Base-by-base conservation (phyloP, 2,888 invertebrate genomes). In the Macroteleia sp. region DNA sequence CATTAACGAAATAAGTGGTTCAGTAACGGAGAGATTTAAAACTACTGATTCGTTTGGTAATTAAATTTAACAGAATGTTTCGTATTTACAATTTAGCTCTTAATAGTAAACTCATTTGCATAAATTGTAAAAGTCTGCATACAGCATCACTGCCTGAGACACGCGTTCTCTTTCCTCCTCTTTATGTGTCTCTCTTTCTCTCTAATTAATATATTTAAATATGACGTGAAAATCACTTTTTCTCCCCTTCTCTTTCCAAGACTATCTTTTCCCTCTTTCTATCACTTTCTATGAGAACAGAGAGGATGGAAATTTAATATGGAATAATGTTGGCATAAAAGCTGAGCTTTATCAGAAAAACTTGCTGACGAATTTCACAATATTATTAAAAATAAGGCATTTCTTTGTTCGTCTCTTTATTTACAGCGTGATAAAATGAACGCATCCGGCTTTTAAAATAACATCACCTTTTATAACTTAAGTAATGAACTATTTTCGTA, bases 181-280 rank as follows among this genome's bases (percentile, higher is more conserved):
- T n/a, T n/a, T n/a, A n/a, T n/a, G n/a, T n/a, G n/a, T n/a, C n/a
- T n/a, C n/a, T n/a, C n/a, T n/a, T n/a, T n/a, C n/a, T 42, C 42
- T 73, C 57, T 64, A 73, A 73, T 73, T 73, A 64, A 73, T 64
- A 73, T 54, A 46, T 73, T 73, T 64, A 46, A 41, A 73, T 62
- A 56, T 50, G 48, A 57, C 64, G 57, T 64, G 64, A 48, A 64
- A 56, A 73, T 57, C 46, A 36, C 28, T 17, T 22, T 6, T 16
- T 14, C 20, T 44, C 34, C 30, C 12, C 8, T 22, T 14, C 5
- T n/a, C n/a, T n/a, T n/a, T n/a, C n/a, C n/a, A n/a, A n/a, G n/a
- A 16, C 14, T 16, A 3, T 10, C 17, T 0, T 28, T 10, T 25
- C 25, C 39, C 3, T 14, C 17, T 44, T n/a, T 25, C 25, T 5